Evolutionary conservation across 2,888 invertebrate species (phyloP).

Genomic region (Drosophila atripex): DNA sequence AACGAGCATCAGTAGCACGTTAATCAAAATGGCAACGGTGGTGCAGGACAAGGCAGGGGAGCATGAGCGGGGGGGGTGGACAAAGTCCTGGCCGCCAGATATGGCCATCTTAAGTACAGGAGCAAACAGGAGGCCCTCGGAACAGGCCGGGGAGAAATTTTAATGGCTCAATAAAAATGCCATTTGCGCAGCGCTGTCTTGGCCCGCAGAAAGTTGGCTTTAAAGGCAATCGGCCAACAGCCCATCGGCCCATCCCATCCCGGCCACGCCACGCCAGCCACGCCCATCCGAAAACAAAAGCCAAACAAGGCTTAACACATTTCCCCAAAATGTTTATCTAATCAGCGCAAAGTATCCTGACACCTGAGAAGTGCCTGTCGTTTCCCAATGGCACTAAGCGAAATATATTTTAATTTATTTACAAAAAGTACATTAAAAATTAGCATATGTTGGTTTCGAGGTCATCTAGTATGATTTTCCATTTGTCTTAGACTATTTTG

Average conservation of each 20-base stretch:
- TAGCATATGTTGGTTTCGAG: background rate
- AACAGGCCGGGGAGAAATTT: conserved; percentile 66
- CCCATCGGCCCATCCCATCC: background rate
- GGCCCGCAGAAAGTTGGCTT: conserved; percentile 69
- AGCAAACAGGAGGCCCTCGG: conserved; percentile 49
- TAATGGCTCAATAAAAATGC: conserved; percentile 84
- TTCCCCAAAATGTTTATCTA: conserved; percentile 82
- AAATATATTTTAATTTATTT: conserved; percentile 5
- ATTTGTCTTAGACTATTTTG: background rate
- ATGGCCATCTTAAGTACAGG: conserved; percentile 45
- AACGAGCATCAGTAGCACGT: conserved; percentile 70
- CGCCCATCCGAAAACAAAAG: conserved; percentile 62
- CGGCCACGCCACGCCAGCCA: conserved; percentile 1
- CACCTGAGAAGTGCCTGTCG: conserved; percentile 74
- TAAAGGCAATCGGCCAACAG: conserved; percentile 45
- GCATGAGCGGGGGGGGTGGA: conserved; percentile 5
- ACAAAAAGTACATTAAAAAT: background rate
- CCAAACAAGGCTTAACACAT: conserved; percentile 79
- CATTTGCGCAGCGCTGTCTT: conserved; percentile 78
- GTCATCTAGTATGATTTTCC: background rate
- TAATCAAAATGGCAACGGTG: conserved; percentile 79
- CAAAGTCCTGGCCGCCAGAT: conserved; percentile 53
- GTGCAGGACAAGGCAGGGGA: conserved; percentile 33
- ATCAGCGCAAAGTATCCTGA: conserved; percentile 82
- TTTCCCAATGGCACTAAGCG: conserved; percentile 20